Evolutionary conservation across 2,888 invertebrate species (phyloP), one percentile per base, ranked within the genome.

Genomic region (Cepaea hortensis): DNA sequence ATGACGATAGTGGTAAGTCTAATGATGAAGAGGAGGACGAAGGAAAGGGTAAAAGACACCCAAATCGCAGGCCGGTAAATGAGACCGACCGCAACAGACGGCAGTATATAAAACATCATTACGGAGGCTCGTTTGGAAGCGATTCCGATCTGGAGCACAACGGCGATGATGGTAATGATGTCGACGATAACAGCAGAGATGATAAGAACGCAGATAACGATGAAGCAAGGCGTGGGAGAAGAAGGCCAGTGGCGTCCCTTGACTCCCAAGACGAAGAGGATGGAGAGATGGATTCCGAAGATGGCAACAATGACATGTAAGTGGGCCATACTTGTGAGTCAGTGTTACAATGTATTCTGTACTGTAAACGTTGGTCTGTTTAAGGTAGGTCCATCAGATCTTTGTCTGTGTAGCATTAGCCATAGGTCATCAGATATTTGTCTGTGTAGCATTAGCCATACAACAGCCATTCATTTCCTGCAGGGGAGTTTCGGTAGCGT

Each of bases 201-300:
- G 83, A 83, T 18, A 5, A 73, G 6, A 61, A 20, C 13, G 55
- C 9, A 55, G 83, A 83, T 61, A 20, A 61, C 4, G 61, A 75
- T 13, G 15, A 9, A 23, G 50, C 11, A 48, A 55, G 3, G n/a
- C n/a, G n/a, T n/a, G 50, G n/a, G 6, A 81, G 48, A 55, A 13
- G 68, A 7, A 81, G 11, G n/a, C 48, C n/a, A 55, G 0, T 18
- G 11, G 13, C n/a, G 50, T 46, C 50, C 9, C 15, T 5, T 46
- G 83, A 61, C 20, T 72, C 68, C 4, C 55, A 23, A 3, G 77
- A 77, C 6, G 82, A 50, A 70, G 82, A 82, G 3, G 72, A 72
- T 11, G 82, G 48, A 15, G 50, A 82, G 35, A 50, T 18, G 48
- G 82, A 82, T 4, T 35, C 55, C 15, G n/a, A 65, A 1, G 65